Percentiles rank a stretch among this genome's conserved stretches.
Conservation (phyloP, 2,797 vertebrate genomes). For the Coranthus polyacanthus region DNA sequence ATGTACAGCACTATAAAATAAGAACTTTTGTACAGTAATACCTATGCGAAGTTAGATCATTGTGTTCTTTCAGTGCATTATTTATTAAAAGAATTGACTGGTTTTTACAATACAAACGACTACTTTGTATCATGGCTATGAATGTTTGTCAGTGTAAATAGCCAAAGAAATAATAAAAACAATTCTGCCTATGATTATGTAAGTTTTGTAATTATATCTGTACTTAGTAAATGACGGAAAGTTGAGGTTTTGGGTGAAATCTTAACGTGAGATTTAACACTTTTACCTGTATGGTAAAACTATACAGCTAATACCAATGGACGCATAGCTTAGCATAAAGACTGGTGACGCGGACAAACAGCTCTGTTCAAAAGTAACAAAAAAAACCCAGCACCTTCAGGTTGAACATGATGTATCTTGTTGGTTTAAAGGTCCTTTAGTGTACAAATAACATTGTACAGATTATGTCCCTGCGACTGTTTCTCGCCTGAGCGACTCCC, state of each 20-base stretch:
- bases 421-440: background rate
- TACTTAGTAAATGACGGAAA: background rate
- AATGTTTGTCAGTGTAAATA: constrained; percentile 65
- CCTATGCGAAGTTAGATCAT: constrained; percentile 45
- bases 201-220: constrained; percentile 13
- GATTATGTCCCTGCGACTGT: background rate
- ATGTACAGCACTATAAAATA: constrained; percentile 52
- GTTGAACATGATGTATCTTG: background rate
- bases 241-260: no score
- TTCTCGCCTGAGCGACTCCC: background rate
- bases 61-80: constrained; percentile 48
- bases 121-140: constrained; percentile 58
- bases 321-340: background rate
- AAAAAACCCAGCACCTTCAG: no score
- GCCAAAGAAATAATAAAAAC: constrained; percentile 59
- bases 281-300: no score
- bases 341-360: no score
- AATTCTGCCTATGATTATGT: constrained; percentile 28
- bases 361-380: no score
- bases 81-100: constrained; percentile 54
- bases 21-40: constrained; percentile 54
- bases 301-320: background rate
- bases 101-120: constrained; percentile 35
- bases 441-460: background rate
- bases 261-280: no score